Base-by-base conservation (phyloP, 2,888 invertebrate species). In the Vanessa cardui region DNA sequence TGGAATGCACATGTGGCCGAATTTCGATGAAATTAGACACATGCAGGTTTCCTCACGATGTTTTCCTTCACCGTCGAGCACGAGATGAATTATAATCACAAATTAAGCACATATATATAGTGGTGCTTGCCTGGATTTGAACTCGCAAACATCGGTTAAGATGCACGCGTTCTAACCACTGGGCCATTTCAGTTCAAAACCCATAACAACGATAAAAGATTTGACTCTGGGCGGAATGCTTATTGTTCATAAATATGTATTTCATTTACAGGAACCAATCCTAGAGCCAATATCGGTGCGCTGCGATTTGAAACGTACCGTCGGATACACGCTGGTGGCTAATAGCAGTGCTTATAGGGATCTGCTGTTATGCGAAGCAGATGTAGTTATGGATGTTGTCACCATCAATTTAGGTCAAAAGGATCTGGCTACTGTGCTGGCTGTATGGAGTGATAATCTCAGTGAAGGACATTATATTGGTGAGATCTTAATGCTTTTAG, bases 391-490 rank as follows among this genome's bases (percentile, higher is more conserved):
- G 76, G 96, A 97, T 74, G 88, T 92, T 2, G 93, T 96, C 1
- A 84, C 94, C 72, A 86, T 97, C 3, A 96, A 96, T 77, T 83
- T 97, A 16, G 96, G 96, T 0, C 96, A 96, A 85, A 94, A 94
- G 80, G 97, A 97, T 83, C 85, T 97, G 9, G 95, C 95, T 15
- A 95, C 96, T 0, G 88, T 96, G 61, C 89, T 96, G 45, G 94
- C 95, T 0, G 95, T 97, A 5, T 95, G 95, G 93, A 94, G 93
- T 3, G 96, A 96, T 70, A 97, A 97, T 80, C 87, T 96, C 52
- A 94, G 94, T 60, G 94, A 95, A 76, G 94, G 93, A 2, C 88
- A 93, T 75, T 92, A 94, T 76, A 88, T 94, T 5, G 94, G 93
- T 93, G 69, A 76, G 77, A 33, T 26, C 5, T 26, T 26, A 26